phyloP scores from a whole-genome alignment of 2,797 vertebrate genomes.

The Orestias chungarensis region DNA sequence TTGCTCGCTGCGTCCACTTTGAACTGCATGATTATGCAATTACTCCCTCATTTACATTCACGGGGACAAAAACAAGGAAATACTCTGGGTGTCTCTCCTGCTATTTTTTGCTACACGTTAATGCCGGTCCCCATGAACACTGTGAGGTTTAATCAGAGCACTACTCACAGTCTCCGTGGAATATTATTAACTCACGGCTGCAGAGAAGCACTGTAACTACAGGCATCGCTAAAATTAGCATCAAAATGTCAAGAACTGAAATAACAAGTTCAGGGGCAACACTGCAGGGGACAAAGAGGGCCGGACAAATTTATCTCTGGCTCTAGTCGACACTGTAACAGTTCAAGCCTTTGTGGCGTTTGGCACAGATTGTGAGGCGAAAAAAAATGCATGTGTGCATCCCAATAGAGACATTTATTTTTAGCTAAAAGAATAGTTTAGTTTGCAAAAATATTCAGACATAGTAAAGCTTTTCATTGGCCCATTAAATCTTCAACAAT shows the following conservation, averaged over 20 bases:
- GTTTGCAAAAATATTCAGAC: neutral
- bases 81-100: neutral
- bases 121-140: neutral
- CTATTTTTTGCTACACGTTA: neutral
- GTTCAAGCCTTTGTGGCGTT: constrained; percentile 24
- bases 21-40: constrained; percentile 39
- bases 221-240: constrained; percentile 56
- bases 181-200: constrained; percentile 17
- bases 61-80: constrained; percentile 14
- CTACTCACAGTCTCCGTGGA: constrained; percentile 5
- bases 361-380: constrained; percentile 6
- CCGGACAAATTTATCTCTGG: constrained; percentile 19
- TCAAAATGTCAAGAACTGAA: constrained; percentile 56
- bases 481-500: too few relatives aligned
- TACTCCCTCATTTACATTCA: constrained; percentile 49
- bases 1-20: constrained; percentile 46
- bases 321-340: constrained; percentile 40
- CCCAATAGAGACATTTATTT: neutral
- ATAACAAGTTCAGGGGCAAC: constrained; percentile 55
- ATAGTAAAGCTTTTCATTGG: too few relatives aligned
- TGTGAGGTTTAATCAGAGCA: constrained; percentile 11
- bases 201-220: constrained; percentile 31
- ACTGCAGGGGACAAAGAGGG: constrained; percentile 47
- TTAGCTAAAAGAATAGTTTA: too few relatives aligned
- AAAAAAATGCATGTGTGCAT: neutral